A percentile compares a stretch with the other conserved stretches of the same genome.
phyloP scores from a whole-genome alignment of 1,140 invertebrate species.

The Trialeurodes vaporariorum region DNA sequence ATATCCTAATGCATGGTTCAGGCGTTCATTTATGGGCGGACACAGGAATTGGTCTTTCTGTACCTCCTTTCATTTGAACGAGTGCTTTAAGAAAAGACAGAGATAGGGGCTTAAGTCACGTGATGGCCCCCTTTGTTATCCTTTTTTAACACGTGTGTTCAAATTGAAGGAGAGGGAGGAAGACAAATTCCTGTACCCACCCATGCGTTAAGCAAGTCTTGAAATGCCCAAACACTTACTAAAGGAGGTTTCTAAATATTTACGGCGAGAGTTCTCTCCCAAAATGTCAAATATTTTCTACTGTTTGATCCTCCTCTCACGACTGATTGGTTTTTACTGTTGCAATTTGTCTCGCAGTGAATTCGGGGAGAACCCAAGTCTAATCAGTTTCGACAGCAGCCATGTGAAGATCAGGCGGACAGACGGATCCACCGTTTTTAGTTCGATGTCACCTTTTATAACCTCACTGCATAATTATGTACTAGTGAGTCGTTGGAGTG shows the following conservation, averaged over 20 bases:
- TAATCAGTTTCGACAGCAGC: conserved; percentile 66
- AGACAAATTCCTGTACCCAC: too few species aligned
- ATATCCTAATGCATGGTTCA: too few species aligned
- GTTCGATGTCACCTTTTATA: conserved; percentile 52
- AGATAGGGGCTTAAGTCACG: too few species aligned
- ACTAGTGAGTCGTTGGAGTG: conserved; percentile 59
- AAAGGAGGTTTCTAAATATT: background rate
- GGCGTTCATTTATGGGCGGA: too few species aligned
- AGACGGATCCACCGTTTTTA: conserved; percentile 52
- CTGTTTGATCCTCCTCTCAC: conserved; percentile 1
- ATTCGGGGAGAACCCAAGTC: conserved; percentile 63
- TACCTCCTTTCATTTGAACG: too few species aligned
- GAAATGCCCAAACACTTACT: too few species aligned
- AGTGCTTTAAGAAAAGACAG: too few species aligned
- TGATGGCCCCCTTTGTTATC: too few species aligned
- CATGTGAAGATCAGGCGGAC: conserved; percentile 58
- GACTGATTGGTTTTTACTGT: background rate
- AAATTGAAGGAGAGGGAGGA: too few species aligned
- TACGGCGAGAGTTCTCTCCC: background rate
- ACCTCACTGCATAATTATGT: conserved; percentile 61
- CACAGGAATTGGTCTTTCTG: too few species aligned
- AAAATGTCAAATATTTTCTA: conserved; percentile 3
- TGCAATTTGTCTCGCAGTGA: conserved; percentile 42
- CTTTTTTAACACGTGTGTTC: too few species aligned
- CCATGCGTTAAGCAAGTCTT: too few species aligned